Conservation (phyloP, 2,797 vertebrate genomes). For the Borostomias antarcticus region DNA sequence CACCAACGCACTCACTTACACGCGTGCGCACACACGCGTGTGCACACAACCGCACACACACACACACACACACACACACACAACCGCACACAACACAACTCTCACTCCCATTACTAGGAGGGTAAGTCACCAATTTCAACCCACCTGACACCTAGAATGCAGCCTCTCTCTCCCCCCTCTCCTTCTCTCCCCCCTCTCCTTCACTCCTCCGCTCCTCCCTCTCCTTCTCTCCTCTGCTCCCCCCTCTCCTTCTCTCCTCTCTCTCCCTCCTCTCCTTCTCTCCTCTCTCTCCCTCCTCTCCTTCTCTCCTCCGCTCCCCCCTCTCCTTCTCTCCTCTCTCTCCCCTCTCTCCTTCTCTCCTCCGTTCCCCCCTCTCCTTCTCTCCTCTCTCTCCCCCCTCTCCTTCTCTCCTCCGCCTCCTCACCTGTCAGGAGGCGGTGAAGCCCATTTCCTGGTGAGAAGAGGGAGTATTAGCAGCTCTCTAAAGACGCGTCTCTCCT, state of each 20-base stretch:
- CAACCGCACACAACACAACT: conserved; percentile 24
- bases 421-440: conserved; percentile 53
- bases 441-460: conserved; percentile 52
- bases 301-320: conserved; percentile 13
- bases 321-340: conserved; percentile 13
- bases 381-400: conserved; percentile 8
- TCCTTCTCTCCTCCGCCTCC: conserved; percentile 16
- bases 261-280: background rate
- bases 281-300: conserved; percentile 10
- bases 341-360: conserved; percentile 22
- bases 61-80: background rate
- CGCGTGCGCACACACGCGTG: background rate
- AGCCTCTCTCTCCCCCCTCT: conserved; percentile 42
- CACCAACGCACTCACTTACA: background rate
- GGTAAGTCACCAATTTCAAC: conserved; percentile 66
- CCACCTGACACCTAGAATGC: conserved; percentile 56
- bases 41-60: background rate
- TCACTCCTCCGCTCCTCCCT: too few relatives aligned
- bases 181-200: conserved; percentile 17
- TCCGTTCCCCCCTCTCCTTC: conserved; percentile 8
- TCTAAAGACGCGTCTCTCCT: conserved; percentile 28
- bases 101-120: conserved; percentile 40
- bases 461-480: conserved; percentile 58
- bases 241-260: background rate
- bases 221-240: background rate